phyloP scores from a whole-genome alignment of 2,797 vertebrate genomes.

The Sebastes itinus region DNA sequence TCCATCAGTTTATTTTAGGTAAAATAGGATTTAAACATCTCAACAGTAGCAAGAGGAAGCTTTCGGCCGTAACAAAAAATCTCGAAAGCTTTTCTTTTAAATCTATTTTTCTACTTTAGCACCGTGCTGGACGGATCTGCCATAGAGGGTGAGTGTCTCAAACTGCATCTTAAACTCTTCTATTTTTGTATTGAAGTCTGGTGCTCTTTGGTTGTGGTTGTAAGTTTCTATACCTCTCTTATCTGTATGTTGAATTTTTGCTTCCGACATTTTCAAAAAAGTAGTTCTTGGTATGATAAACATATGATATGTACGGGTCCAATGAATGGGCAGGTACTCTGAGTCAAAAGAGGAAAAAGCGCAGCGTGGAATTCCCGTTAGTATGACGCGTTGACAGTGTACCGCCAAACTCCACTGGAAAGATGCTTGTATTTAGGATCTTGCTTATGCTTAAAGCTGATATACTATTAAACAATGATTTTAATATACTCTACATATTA shows the following conservation, averaged over 20 bases:
- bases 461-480: too few species aligned
- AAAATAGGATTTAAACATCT: background rate
- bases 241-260: too few species aligned
- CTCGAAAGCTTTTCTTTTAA: background rate
- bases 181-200: background rate
- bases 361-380: conserved; percentile 49
- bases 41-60: background rate
- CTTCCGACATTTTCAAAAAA: too few species aligned
- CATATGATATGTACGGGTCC: background rate
- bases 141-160: conserved; percentile 62
- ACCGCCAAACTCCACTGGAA: background rate
- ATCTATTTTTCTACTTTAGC: conserved; percentile 37
- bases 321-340: background rate
- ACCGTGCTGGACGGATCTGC: conserved; percentile 69
- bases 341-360: background rate
- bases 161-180: conserved; percentile 41
- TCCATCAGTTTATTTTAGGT: background rate
- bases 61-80: background rate
- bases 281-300: background rate
- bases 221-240: background rate
- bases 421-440: background rate
- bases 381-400: background rate
- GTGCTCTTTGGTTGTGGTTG: background rate
- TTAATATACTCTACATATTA: too few species aligned
- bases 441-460: too few species aligned